Evolutionary conservation across 2,113 vertebrate species (phyloP), one percentile per base, ranked within the genome.

Genomic region (Lepisosteus oculatus): DNA sequence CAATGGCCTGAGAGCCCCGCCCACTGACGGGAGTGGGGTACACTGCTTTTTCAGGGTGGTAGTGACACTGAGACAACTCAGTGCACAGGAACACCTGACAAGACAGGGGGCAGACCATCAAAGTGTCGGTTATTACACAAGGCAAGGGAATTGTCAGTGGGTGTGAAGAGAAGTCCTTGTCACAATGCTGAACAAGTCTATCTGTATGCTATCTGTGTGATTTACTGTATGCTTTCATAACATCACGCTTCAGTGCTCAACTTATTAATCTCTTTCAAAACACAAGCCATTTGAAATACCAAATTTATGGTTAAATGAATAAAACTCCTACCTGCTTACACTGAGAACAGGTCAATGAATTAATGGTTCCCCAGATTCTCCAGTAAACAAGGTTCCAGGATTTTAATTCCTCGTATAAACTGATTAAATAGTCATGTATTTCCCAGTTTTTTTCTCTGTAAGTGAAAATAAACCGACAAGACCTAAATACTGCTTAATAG

Each of bases 301-400:
- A 29, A 29, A 29, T 29, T 1, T 29, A 29, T 29, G 29, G 29
- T 29, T 29, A 29, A 29, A 29, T 29, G 29, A 29, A 73, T n/a
- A 69, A 15, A 68, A 80, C 69, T 64, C 72, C 83, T 65, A 95
- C 96, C 83, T 97, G 95, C 69, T 92, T 94, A 84, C 97, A 99
- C 47, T 90, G 88, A 5, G 92, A 94, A 83, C 97, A 99, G 72
- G 86, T 92, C 68, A 99, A 83, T 89, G 90, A 92, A 81, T 99
- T 99, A 75, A 98, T 79, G 43, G 93, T 95, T 1, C 97, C 97
- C 97, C 97, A 99, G 42, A 99, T 92, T 65, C 94, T 94, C 97
- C 97, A 99, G 71, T 99, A 99, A 42, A 98, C 97, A 74, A 97
- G 90, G 67, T 92, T 89, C 97, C 96, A 99, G 72, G 95, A 99